phyloP scores from a whole-genome alignment of 2,888 invertebrate genomes.

The Daptonema setosum region DNA sequence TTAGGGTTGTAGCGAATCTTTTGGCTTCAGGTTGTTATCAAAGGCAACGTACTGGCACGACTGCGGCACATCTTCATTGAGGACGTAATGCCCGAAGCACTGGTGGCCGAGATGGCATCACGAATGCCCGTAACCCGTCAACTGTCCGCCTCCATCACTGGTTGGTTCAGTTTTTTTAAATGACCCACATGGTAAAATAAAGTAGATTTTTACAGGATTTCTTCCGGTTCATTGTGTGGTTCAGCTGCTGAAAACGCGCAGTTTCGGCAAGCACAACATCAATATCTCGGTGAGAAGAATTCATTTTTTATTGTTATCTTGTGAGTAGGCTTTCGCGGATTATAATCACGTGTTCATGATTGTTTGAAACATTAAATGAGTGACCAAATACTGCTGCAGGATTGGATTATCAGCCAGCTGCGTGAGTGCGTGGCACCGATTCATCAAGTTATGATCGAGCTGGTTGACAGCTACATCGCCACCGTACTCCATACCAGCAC shows the following conservation, averaged over 20 bases:
- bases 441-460: constrained; percentile 70
- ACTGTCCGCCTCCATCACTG: constrained; percentile 69
- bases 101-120: constrained; percentile 73
- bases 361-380: no score
- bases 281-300: constrained; percentile 55
- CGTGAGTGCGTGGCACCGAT: constrained; percentile 66
- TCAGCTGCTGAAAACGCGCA: constrained; percentile 70
- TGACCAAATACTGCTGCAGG: no score
- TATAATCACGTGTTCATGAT: no score
- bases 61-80: neutral
- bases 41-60: no score
- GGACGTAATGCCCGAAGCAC: constrained; percentile 15
- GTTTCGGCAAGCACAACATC: constrained; percentile 83
- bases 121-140: constrained; percentile 77
- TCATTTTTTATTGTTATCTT: no score
- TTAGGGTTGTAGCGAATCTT: no score
- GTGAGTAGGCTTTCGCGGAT: no score
- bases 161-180: constrained; percentile 81
- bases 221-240: constrained; percentile 87
- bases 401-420: constrained; percentile 81
- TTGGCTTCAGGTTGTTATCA: no score
- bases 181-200: constrained; percentile 76
- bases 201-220: constrained; percentile 85
- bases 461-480: constrained; percentile 81
- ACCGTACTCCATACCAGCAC: constrained; percentile 46